Conservation (phyloP, 2,113 vertebrate genomes). For the Melospiza georgiana region DNA sequence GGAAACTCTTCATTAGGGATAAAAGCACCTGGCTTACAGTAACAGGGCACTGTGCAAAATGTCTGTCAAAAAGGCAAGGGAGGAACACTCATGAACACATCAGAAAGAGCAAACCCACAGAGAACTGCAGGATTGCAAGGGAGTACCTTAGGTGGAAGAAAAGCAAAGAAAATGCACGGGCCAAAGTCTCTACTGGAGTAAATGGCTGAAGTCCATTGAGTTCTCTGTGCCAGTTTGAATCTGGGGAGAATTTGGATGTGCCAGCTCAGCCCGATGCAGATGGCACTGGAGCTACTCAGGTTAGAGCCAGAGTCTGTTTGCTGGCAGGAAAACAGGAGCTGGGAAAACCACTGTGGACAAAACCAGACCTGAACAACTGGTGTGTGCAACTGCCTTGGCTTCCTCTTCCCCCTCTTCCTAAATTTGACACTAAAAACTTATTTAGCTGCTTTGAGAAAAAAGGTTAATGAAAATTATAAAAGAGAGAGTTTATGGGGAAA, state of each 20-base stretch:
- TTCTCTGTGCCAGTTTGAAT: background rate
- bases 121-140: slow-evolving; percentile 26
- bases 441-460: background rate
- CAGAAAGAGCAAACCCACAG: slow-evolving; percentile 37
- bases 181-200: background rate
- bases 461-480: background rate
- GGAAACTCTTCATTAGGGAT: slow-evolving; percentile 75
- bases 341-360: background rate
- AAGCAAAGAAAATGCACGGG: background rate
- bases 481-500: background rate
- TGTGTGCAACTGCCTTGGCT: background rate
- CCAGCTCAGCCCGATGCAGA: background rate
- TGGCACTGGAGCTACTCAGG: background rate
- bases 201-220: background rate
- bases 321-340: background rate
- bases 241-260: background rate
- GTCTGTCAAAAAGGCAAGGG: slow-evolving; percentile 25
- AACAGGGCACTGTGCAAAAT: slow-evolving; percentile 63
- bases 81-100: slow-evolving; percentile 62
- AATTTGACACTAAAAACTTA: background rate
- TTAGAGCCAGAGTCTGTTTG: background rate
- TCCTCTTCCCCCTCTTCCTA: background rate
- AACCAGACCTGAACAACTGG: background rate
- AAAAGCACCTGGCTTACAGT: slow-evolving; percentile 79
- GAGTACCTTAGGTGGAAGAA: background rate